Base-by-base conservation (phyloP, 2,113 vertebrate genomes). In the Phoenicopterus ruber region DNA sequence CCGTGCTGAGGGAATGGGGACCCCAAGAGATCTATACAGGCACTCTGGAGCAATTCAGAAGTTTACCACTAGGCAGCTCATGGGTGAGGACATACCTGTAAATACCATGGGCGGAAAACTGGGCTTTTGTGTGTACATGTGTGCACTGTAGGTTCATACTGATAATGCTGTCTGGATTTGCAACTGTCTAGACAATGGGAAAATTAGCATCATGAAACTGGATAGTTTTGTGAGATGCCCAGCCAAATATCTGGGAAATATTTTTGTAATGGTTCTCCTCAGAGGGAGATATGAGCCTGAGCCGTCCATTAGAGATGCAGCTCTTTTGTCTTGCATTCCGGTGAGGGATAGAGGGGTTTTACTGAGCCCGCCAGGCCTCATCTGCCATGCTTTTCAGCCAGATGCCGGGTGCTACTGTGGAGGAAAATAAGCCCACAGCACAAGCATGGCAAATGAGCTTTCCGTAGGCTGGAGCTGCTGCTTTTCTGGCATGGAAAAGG, bases 111-210 rank as follows among this genome's bases (percentile, higher is more conserved):
- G 93, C 86, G 94, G 52, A 46, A 95, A 96, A 94, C 63, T 4
- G 38, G 77, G 70, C 40, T 90, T 92, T 25, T 96, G 70, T 79
- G 47, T 71, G 65, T 12, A 24, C 25, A 47, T 1, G 3, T 59
- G 59, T 9, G 3, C 36, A 66, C 80, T n/a, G 65, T 66, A 74
- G 82, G 93, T 82, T 95, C 78, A 82, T 47, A 88, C 83, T 84
- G 96, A 97, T 97, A 97, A 94, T 95, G 82, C 96, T 94, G 97
- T 96, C 98, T 98, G 96, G 93, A 91, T 97, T 82, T 73, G 42
- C 58, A 95, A 91, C 96, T 97, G 97, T 98, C 97, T 97, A 98
- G 98, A 98, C 98, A 98, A 98, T 96, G 97, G 94, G 93, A 96
- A 98, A 97, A 97, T 97, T 61, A 98, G 95, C 96, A 97, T 97